A percentile compares a stretch with the other conserved stretches of the same genome.
Conservation (phyloP, 1,140 invertebrate genomes). For the Dreissena polymorpha region DNA sequence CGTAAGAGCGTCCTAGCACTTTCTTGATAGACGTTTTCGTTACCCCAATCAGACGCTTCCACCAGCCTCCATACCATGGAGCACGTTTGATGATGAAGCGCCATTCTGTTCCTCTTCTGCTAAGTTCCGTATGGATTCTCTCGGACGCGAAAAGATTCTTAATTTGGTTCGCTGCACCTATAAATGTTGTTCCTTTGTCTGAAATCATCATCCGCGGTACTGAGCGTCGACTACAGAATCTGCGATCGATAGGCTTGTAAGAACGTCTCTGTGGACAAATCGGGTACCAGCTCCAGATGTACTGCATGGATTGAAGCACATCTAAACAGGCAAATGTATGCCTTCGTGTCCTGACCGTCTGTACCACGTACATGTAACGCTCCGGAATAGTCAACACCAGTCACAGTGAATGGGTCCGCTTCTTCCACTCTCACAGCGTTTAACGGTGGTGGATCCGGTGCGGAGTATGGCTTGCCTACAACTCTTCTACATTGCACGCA, state of each 20-base stretch:
- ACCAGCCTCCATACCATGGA: slow-evolving; percentile 13
- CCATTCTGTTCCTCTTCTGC: slow-evolving; percentile 1
- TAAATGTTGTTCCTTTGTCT: slow-evolving; percentile 35
- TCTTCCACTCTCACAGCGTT: not conserved
- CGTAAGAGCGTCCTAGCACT: not conserved
- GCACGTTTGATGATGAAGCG: slow-evolving; percentile 19
- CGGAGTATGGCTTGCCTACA: not conserved
- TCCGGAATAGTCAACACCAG: slow-evolving; percentile 16
- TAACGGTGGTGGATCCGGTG: slow-evolving; percentile 8
- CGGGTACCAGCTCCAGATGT: slow-evolving; percentile 23
- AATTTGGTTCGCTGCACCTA: slow-evolving; percentile 1
- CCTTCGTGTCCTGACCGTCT: not conserved
- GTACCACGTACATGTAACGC: not conserved
- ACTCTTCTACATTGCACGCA: not conserved
- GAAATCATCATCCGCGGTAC: slow-evolving; percentile 32
- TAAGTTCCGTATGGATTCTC: not conserved
- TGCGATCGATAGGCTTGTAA: slow-evolving; percentile 9
- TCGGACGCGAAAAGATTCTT: not conserved
- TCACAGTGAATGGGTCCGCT: slow-evolving; percentile 3
- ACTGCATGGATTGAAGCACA: not conserved
- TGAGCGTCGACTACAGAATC: slow-evolving; percentile 13
- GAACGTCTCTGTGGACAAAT: slow-evolving; percentile 11
- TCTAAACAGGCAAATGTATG: slow-evolving; percentile 22
- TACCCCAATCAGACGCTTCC: slow-evolving; percentile 7
- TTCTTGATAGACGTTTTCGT: slow-evolving; percentile 19